A percentile compares a stretch with the other conserved stretches of the same genome.
These are phyloP conservation scores for Helleia helle DNA, from an alignment of 2,888 invertebrate genomes.

Conservation along the genomic window DNA sequence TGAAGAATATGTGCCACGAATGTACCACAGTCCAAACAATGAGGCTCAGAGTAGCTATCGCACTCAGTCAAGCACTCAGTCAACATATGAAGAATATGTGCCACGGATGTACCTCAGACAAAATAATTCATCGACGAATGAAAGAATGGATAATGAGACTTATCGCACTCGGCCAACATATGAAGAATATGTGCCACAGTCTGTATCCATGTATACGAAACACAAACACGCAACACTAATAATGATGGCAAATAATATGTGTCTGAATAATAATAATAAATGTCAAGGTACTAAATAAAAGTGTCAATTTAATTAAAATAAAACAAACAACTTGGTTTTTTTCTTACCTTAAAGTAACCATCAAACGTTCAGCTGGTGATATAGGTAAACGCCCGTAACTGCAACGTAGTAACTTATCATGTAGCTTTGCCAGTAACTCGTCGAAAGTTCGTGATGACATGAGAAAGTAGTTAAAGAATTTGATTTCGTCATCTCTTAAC, in stretches of 20 bases:
- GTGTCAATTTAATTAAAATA: conserved; percentile 9
- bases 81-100: not conserved
- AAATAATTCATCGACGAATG: conserved; percentile 6
- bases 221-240: conserved; percentile 4
- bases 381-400: conserved; percentile 24
- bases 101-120: conserved; percentile 1
- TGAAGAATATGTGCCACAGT: not conserved
- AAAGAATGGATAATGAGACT: conserved; percentile 6
- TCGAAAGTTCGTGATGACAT: conserved; percentile 27
- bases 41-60: not conserved
- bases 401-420: conserved; percentile 26
- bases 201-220: not conserved
- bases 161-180: not conserved
- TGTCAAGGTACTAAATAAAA: not conserved
- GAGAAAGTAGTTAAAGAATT: conserved; percentile 25
- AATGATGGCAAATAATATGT: conserved; percentile 4
- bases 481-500: conserved; percentile 22
- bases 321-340: conserved; percentile 16
- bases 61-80: not conserved
- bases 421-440: conserved; percentile 26
- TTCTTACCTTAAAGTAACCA: conserved; percentile 24
- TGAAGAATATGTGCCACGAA: conserved; percentile 13
- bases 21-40: conserved; percentile 16
- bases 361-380: conserved; percentile 20
- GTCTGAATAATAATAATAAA: no score